phyloP scores from a whole-genome alignment of 2,797 vertebrate genomes.

The Lycodopsis pacificus region DNA sequence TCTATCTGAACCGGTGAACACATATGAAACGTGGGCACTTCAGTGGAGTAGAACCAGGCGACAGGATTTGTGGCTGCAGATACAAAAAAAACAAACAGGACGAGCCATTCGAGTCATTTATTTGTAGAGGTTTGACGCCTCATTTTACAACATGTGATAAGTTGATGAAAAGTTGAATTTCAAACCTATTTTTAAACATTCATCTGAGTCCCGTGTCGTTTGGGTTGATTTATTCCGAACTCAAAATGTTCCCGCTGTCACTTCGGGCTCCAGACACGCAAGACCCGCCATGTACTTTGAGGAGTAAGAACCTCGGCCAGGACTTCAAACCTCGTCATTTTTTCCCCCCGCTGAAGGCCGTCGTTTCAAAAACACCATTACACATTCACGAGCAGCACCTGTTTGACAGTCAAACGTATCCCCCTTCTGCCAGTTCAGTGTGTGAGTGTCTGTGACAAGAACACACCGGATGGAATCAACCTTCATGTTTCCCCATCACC shows the following conservation, averaged over 20 bases:
- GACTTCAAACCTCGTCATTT: conserved; percentile 29
- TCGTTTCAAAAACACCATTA: conserved; percentile 32
- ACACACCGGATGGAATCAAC: conserved; percentile 46
- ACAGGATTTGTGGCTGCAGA: neutral
- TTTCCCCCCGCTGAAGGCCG: conserved; percentile 18
- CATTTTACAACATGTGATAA: too few species aligned
- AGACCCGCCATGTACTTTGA: neutral
- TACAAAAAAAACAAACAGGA: neutral
- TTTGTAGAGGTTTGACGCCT: neutral
- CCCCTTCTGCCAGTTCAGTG: conserved; percentile 34
- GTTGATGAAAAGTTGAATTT: too few species aligned
- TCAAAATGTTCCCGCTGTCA: neutral
- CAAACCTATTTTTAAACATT: neutral
- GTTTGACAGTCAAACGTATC: conserved; percentile 62
- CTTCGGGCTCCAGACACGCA: neutral
- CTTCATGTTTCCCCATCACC: conserved; percentile 52
- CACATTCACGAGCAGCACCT: conserved; percentile 65
- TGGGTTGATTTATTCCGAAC: neutral
- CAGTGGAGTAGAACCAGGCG: neutral
- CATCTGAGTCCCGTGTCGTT: neutral
- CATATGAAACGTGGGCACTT: neutral
- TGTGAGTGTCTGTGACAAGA: conserved; percentile 30
- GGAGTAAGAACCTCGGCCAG: neutral
- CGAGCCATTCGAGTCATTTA: too few species aligned
- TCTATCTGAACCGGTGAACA: neutral